Conservation (phyloP, 1,140 invertebrate genomes). For the Drosophila parabipectinata region DNA sequence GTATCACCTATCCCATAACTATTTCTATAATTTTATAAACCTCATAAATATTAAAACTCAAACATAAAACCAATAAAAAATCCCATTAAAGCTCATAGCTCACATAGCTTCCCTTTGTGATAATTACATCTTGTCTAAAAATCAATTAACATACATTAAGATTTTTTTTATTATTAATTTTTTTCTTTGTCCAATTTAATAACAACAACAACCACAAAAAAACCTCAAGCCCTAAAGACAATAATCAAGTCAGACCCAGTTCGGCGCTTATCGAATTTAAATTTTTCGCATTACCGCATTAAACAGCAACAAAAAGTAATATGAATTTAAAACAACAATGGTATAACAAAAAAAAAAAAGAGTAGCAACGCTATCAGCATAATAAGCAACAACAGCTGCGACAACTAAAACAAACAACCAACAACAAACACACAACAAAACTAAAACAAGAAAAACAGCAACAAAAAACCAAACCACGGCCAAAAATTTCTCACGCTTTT, state of each 20-base stretch:
- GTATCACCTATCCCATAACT: no score
- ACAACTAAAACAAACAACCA: conserved; percentile 49
- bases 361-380: conserved; percentile 72
- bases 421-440: conserved; percentile 29
- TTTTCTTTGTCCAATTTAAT: not conserved
- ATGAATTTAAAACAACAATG: not conserved
- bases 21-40: not conserved
- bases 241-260: conserved; percentile 34
- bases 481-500: conserved; percentile 80
- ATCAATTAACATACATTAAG: conserved; percentile 28
- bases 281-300: conserved; percentile 60
- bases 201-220: conserved; percentile 10
- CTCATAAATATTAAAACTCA: no score
- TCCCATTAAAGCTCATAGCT: not conserved
- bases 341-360: conserved; percentile 51
- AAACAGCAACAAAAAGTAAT: conserved; percentile 14
- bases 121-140: conserved; percentile 21
- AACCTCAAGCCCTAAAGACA: conserved; percentile 29
- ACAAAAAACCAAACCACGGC: conserved; percentile 70
- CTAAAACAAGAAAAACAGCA: conserved; percentile 53
- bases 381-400: conserved; percentile 62
- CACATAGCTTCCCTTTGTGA: conserved; percentile 16
- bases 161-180: no score
- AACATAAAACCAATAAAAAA: not conserved
- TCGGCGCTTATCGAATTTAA: conserved; percentile 72